Evolutionary conservation across 2,888 invertebrate genomes (phyloP).

Genomic region (Ormyrus labotus): DNA sequence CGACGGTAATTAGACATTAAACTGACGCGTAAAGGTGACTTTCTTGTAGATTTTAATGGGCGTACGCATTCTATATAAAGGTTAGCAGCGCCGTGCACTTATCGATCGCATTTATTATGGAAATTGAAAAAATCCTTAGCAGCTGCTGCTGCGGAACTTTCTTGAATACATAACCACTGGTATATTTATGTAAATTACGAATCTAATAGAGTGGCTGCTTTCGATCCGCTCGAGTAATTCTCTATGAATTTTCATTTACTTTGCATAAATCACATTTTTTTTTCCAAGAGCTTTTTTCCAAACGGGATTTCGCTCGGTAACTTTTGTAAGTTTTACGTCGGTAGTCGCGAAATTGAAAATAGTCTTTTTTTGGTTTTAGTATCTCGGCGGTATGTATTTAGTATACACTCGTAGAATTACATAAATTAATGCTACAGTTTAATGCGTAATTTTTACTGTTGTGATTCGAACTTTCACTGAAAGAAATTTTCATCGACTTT

Average conservation of each 20-base stretch:
- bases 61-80: too few relatives aligned
- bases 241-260: conserved; percentile 26
- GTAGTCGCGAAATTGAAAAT: too few relatives aligned
- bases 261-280: conserved; percentile 12
- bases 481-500: background rate
- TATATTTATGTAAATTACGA: conserved; percentile 41
- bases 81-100: background rate
- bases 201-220: conserved; percentile 24
- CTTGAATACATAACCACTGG: conserved; percentile 39
- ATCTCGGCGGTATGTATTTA: too few relatives aligned
- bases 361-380: too few relatives aligned
- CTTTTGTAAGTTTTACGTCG: too few relatives aligned
- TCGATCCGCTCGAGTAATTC: conserved; percentile 10
- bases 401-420: too few relatives aligned
- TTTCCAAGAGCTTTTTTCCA: background rate
- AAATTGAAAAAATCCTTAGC: conserved; percentile 14
- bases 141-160: conserved; percentile 21
- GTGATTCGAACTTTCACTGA: background rate
- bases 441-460: background rate
- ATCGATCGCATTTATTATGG: conserved; percentile 27
- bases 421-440: background rate
- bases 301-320: background rate
- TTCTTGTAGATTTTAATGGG: too few relatives aligned
- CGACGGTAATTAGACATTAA: too few relatives aligned
- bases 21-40: too few relatives aligned